A percentile compares a stretch with the other conserved stretches of the same genome.
Conservation (phyloP, 1,140 invertebrate genomes). For the Ephestia elutella region DNA sequence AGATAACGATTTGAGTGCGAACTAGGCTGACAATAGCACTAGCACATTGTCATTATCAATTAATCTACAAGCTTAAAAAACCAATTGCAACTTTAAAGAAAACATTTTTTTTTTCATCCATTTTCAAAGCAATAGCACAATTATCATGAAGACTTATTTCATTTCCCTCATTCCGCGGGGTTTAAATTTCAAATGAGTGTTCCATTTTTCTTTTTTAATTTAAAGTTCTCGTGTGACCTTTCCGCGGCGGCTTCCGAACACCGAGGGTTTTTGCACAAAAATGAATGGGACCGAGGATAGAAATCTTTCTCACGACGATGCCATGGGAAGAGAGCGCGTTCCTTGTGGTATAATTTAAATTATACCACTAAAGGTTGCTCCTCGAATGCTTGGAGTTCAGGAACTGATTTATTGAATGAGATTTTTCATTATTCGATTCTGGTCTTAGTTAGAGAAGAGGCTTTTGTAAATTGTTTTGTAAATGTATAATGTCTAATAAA, state of each 20-base stretch:
- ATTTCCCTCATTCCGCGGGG: background rate
- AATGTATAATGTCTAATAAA: too few species aligned
- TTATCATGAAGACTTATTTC: background rate
- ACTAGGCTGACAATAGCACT: too few species aligned
- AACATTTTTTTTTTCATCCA: background rate
- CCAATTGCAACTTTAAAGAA: too few species aligned
- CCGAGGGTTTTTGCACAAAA: slow-evolving; percentile 52
- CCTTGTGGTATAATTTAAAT: slow-evolving; percentile 13
- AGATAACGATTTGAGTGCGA: too few species aligned
- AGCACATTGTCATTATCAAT: too few species aligned
- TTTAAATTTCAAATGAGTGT: slow-evolving; percentile 8
- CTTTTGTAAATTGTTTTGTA: too few species aligned
- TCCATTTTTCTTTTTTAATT: slow-evolving; percentile 28
- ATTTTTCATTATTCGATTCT: too few species aligned
- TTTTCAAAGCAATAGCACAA: background rate
- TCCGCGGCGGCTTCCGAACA: slow-evolving; percentile 37
- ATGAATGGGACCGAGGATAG: slow-evolving; percentile 54
- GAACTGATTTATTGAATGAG: background rate
- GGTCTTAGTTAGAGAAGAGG: too few species aligned
- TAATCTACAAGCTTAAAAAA: too few species aligned
- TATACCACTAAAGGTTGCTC: background rate
- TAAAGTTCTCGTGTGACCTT: slow-evolving; percentile 61
- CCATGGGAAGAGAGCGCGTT: slow-evolving; percentile 46
- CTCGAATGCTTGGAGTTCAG: background rate
- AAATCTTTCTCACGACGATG: slow-evolving; percentile 62